Conservation (phyloP, 2,113 vertebrate species). For the Melanocharis versteri region DNA sequence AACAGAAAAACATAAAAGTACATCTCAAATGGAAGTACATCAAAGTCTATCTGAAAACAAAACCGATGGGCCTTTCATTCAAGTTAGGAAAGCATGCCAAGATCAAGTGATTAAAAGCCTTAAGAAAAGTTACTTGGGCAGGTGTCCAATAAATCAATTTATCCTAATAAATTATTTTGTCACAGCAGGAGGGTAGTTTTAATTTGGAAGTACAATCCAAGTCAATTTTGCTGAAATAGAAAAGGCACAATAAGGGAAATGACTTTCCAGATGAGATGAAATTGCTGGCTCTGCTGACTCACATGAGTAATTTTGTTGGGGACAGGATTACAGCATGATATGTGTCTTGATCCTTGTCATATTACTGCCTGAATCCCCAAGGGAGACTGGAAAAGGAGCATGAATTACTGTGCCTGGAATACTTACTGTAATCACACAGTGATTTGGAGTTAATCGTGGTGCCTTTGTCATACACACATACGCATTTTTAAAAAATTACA, state of each 20-base stretch:
- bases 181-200: background rate
- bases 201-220: background rate
- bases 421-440: background rate
- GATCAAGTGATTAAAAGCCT: background rate
- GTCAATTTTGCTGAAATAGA: background rate
- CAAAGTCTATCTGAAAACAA: background rate
- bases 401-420: background rate
- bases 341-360: background rate
- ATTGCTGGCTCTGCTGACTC: background rate
- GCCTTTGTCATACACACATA: background rate
- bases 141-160: background rate
- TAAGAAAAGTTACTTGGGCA: background rate
- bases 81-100: background rate
- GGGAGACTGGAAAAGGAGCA: background rate
- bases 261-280: background rate
- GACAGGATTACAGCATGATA: background rate
- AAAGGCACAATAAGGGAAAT: background rate
- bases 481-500: background rate
- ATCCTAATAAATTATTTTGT: background rate
- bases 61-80: background rate
- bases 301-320: background rate
- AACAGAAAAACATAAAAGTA: background rate
- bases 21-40: background rate
- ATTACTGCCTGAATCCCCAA: background rate
- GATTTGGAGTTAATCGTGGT: background rate